A percentile compares a stretch with the other conserved stretches of the same genome.
These are phyloP conservation scores for Nycteola revayana DNA, from an alignment of 2,888 invertebrate genomes.

Conservation along the genomic window DNA sequence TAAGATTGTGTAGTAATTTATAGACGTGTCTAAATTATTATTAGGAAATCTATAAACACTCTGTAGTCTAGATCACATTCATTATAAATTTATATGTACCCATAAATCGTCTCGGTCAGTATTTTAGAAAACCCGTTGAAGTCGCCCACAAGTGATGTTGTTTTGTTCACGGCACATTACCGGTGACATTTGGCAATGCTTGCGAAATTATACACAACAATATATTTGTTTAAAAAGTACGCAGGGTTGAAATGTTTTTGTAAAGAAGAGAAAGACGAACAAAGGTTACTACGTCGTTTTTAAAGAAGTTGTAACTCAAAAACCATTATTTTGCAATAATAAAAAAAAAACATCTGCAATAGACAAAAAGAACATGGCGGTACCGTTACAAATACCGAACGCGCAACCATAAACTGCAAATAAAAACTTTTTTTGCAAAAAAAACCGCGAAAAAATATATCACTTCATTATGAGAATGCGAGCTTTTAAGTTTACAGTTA, in stretches of 20 bases:
- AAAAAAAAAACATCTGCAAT: constrained; percentile 59
- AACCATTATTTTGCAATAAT: constrained; percentile 36
- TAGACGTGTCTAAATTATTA: too few relatives aligned
- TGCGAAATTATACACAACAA: constrained; percentile 32
- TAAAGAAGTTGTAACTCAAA: constrained; percentile 38
- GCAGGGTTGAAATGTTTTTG: constrained; percentile 44
- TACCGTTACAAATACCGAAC: constrained; percentile 64
- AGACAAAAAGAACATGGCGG: constrained; percentile 52
- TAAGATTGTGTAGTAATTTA: too few relatives aligned
- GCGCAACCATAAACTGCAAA: constrained; percentile 54
- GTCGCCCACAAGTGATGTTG: constrained; percentile 24
- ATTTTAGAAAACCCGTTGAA: constrained; percentile 20
- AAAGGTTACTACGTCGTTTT: constrained; percentile 42
- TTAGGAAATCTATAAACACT: too few relatives aligned
- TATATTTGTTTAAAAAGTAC: constrained; percentile 42
- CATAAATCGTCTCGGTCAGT: too few relatives aligned
- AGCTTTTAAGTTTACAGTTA: constrained; percentile 58
- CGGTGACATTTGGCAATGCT: constrained; percentile 36
- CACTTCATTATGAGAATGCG: constrained; percentile 42
- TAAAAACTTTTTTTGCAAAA: constrained; percentile 53
- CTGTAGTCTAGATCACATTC: too few relatives aligned
- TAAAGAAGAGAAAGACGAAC: constrained; percentile 36
- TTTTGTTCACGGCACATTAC: constrained; percentile 32
- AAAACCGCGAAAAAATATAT: constrained; percentile 59
- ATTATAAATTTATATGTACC: too few relatives aligned